Evolutionary conservation across 2,888 invertebrate species (phyloP), one percentile per base, ranked within the genome.

Genomic region (Tolmerus cingulatus): DNA sequence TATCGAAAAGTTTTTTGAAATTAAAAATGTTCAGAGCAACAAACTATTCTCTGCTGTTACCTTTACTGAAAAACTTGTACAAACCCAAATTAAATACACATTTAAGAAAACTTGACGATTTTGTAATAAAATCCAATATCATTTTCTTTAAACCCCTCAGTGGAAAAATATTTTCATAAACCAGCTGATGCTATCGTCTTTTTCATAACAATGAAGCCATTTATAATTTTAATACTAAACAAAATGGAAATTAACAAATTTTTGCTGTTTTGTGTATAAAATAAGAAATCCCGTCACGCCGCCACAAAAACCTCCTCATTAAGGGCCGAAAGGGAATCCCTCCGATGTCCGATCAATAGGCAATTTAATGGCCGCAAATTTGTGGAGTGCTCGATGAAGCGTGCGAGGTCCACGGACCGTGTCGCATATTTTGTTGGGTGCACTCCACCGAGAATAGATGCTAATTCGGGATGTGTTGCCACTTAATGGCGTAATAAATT

Each of bases 401-500:
- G 79, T 79, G 55, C 27, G 5, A 46, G 27, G n/a, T 5, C 27
- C 79, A 46, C 37, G n/a, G 40, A 43, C 78, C 43, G 78, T 40
- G 23, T 66, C 66, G 5, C 66, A 27, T 66, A 66, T 51, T 51
- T 51, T 66, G 66, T 66, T 66, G 27, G 51, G 51, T n/a, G 16
- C n/a, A 51, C 51, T 51, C n/a, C n/a, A n/a, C 23, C 46, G 43
- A 79, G 51, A 79, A 79, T 79, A 79, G 79, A 79, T 79, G 79
- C 79, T 79, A 79, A 79, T 79, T 79, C 51, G 27, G 16, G 79
- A 51, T 79, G 16, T 79, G 79, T 51, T 79, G 51, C 79, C 79
- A 79, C 46, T 79, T 79, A 79, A 79, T 79, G 79, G 51, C 30
- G 79, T 79, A 30, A 79, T 79, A 79, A 79, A 79, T 79, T 79